These are phyloP conservation scores for Caerostris extrusa DNA, from an alignment of 1,140 invertebrate species.

Conservation along the genomic window DNA sequence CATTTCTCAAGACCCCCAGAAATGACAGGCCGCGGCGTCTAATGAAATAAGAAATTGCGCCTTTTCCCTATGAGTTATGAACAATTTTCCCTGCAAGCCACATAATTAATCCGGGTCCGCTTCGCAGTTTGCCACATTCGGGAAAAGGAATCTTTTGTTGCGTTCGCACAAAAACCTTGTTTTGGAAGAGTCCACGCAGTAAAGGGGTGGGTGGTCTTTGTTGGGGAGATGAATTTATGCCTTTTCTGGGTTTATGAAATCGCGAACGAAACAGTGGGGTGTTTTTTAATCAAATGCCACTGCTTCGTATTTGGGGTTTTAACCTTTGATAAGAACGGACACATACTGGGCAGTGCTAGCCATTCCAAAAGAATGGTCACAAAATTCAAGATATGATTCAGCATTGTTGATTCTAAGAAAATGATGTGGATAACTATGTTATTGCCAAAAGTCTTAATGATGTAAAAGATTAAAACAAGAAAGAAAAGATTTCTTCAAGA, in stretches of 20 bases:
- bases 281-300: slow-evolving; percentile 78
- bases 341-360: too few species aligned
- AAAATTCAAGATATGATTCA: too few species aligned
- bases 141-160: neutral
- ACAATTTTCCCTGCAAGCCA: neutral
- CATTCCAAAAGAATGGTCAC: too few species aligned
- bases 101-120: neutral
- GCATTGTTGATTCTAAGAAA: too few species aligned
- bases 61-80: slow-evolving; percentile 35
- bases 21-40: neutral
- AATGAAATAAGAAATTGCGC: slow-evolving; percentile 36
- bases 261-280: slow-evolving; percentile 25
- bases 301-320: too few species aligned
- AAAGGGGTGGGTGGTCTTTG: neutral
- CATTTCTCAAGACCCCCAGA: slow-evolving; percentile 17
- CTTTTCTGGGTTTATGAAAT: slow-evolving; percentile 14
- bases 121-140: neutral
- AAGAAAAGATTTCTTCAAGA: too few species aligned
- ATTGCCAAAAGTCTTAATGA: too few species aligned
- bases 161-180: neutral
- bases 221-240: neutral
- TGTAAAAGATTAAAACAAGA: too few species aligned
- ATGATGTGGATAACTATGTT: too few species aligned
- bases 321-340: too few species aligned
- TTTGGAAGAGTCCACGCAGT: neutral